Percentiles rank a stretch among this genome's conserved stretches.
These are phyloP conservation scores for Amaurobius ferox DNA, from an alignment of 2,888 invertebrate species.

Conservation along the genomic window DNA sequence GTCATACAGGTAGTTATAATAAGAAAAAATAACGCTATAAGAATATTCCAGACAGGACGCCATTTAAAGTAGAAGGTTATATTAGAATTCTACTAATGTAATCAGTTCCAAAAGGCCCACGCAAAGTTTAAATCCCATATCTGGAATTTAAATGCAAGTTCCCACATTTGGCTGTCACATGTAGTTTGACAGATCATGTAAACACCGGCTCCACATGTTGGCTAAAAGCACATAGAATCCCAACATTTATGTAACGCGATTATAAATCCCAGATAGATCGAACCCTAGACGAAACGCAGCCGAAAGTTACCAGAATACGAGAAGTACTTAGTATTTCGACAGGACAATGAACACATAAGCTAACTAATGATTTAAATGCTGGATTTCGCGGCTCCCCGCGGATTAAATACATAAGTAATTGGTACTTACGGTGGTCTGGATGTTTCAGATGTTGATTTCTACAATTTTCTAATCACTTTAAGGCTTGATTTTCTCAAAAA, in stretches of 20 bases:
- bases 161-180: conserved; percentile 48
- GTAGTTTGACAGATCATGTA: conserved; percentile 71
- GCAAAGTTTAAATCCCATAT: conserved; percentile 10
- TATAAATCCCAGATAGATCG: conserved; percentile 69
- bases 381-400: conserved; percentile 62
- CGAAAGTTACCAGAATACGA: conserved; percentile 70
- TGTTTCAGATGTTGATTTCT: conserved; percentile 47
- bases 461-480: conserved; percentile 34
- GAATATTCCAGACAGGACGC: conserved; percentile 13
- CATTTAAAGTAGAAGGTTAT: conserved; percentile 23
- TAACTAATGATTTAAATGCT: conserved; percentile 71
- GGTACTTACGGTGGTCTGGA: conserved; percentile 63
- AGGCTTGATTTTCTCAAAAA: conserved; percentile 50
- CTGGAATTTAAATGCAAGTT: conserved; percentile 11
- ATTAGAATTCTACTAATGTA: background rate
- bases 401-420: conserved; percentile 63
- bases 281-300: conserved; percentile 59
- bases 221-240: conserved; percentile 34
- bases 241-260: conserved; percentile 53
- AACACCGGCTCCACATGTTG: conserved; percentile 58
- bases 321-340: conserved; percentile 71
- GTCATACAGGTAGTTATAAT: conserved; percentile 34
- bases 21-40: conserved; percentile 21
- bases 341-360: conserved; percentile 72
- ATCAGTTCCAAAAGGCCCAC: conserved; percentile 4